Percentiles rank a stretch among this genome's conserved stretches.
phyloP scores from a whole-genome alignment of 2,888 invertebrate species.

The Apodemia duryi region DNA sequence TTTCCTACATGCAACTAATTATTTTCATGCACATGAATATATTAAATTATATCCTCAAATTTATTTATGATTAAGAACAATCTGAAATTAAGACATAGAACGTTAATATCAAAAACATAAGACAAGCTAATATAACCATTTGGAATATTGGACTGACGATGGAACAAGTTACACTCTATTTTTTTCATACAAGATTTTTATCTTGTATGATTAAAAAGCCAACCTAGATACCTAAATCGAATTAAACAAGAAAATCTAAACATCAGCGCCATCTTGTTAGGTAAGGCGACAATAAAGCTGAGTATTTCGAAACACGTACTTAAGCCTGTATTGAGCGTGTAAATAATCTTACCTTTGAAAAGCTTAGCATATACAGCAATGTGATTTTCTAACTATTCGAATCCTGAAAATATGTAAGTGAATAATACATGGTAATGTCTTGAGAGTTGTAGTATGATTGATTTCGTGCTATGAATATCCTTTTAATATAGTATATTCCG shows the following conservation, averaged over 20 bases:
- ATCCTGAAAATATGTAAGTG: conserved; percentile 52
- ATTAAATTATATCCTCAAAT: neutral
- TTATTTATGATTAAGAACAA: too few species aligned
- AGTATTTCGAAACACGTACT: neutral
- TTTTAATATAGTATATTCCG: neutral
- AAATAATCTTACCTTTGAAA: conserved; percentile 41
- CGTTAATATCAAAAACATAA: too few species aligned
- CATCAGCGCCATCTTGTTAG: neutral
- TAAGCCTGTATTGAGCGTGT: conserved; percentile 1
- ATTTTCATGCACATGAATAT: neutral
- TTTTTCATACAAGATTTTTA: too few species aligned
- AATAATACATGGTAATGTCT: conserved; percentile 11
- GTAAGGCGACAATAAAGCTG: neutral
- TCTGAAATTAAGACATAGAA: too few species aligned
- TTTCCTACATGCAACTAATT: too few species aligned
- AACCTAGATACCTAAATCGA: too few species aligned
- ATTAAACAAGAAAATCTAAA: too few species aligned
- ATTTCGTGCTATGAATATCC: neutral
- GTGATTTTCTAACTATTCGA: conserved; percentile 68
- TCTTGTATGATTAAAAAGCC: too few species aligned
- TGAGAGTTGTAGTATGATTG: neutral
- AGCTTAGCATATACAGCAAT: conserved; percentile 65
- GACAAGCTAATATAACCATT: too few species aligned
- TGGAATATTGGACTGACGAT: too few species aligned
- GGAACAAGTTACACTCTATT: too few species aligned